phyloP scores from a whole-genome alignment of 2,113 vertebrate genomes.

The Thamnophis sirtalis region DNA sequence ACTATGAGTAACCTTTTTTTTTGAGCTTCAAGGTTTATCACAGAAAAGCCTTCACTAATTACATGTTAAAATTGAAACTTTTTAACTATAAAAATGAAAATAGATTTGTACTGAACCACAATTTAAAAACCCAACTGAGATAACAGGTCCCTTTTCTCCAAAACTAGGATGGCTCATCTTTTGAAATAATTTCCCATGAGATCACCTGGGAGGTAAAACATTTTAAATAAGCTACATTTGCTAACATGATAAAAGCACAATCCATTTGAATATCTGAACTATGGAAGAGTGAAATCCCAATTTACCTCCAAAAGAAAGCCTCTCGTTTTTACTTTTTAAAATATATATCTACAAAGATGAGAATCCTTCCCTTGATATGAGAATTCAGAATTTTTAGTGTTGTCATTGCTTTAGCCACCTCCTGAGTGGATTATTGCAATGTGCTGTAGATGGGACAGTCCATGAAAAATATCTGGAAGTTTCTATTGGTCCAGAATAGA shows the following conservation, averaged over 20 bases:
- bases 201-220: not conserved
- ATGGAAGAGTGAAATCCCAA: constrained; percentile 8
- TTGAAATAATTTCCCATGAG: constrained; percentile 31
- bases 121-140: constrained; percentile 38
- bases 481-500: not conserved
- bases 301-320: not conserved
- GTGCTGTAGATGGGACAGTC: not conserved
- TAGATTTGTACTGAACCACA: not conserved
- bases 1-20: constrained; percentile 9
- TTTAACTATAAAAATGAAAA: constrained; percentile 30
- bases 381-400: not conserved
- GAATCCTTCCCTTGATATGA: not conserved
- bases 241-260: not conserved
- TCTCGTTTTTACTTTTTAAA: not conserved
- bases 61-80: constrained; percentile 13
- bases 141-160: constrained; percentile 1
- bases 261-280: not conserved
- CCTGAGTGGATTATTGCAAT: not conserved
- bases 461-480: not conserved
- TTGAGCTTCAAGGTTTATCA: constrained; percentile 14
- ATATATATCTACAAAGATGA: not conserved
- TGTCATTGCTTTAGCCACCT: not conserved
- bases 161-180: not conserved
- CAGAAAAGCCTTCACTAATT: constrained; percentile 34
- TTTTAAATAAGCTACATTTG: not conserved